phyloP scores from a whole-genome alignment of 1,140 invertebrate genomes.

The Nebria ingens region DNA sequence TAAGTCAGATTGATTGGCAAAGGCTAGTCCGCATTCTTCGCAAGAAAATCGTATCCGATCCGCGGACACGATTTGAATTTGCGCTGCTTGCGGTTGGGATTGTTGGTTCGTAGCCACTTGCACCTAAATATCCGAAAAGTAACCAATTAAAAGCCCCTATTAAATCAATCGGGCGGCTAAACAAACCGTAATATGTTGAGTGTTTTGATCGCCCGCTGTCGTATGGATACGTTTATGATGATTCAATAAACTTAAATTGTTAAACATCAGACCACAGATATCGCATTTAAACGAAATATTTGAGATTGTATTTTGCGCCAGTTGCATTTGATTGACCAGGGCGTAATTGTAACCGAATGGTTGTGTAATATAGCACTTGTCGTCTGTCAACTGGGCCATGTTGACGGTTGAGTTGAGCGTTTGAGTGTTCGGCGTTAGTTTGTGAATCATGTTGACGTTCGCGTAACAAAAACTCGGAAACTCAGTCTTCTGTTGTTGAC shows the following conservation, averaged over 20 bases:
- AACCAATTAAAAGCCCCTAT: too few species aligned
- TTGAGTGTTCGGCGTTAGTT: slow-evolving; percentile 39
- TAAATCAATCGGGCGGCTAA: too few species aligned
- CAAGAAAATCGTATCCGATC: slow-evolving; percentile 47
- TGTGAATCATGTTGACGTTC: slow-evolving; percentile 56
- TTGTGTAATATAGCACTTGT: slow-evolving; percentile 60
- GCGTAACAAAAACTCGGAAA: slow-evolving; percentile 57
- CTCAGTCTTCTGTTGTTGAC: slow-evolving; percentile 32
- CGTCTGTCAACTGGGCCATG: slow-evolving; percentile 49
- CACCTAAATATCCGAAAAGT: slow-evolving; percentile 15
- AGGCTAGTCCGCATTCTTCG: slow-evolving; percentile 46
- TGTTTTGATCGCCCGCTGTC: slow-evolving; percentile 37
- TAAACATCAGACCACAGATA: slow-evolving; percentile 72
- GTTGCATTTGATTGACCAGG: slow-evolving; percentile 46
- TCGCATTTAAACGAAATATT: slow-evolving; percentile 79
- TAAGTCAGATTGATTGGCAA: slow-evolving; percentile 42
- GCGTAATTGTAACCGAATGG: slow-evolving; percentile 58
- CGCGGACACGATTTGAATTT: slow-evolving; percentile 49
- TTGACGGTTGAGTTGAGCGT: slow-evolving; percentile 44
- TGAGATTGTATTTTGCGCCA: slow-evolving; percentile 56
- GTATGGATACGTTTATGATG: slow-evolving; percentile 72
- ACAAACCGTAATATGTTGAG: slow-evolving; percentile 13
- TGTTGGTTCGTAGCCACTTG: slow-evolving; percentile 29
- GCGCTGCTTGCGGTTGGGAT: slow-evolving; percentile 30
- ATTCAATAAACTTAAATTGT: slow-evolving; percentile 63